These are phyloP conservation scores for Spatula clypeata DNA, from an alignment of 2,797 vertebrate genomes.

Conservation along the genomic window DNA sequence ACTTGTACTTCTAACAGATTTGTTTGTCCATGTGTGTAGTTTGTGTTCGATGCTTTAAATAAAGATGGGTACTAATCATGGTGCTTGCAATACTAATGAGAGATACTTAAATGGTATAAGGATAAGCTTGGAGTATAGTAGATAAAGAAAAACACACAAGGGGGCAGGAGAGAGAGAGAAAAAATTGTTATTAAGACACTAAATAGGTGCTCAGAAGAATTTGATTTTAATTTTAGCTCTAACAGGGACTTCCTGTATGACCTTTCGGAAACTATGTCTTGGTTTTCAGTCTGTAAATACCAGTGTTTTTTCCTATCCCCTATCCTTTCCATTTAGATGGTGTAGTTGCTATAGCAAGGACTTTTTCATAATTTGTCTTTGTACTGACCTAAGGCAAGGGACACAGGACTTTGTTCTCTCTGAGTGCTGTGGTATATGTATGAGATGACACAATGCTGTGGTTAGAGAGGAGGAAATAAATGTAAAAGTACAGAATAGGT, in stretches of 20 bases:
- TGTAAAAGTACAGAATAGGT: neutral
- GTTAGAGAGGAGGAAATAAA: neutral
- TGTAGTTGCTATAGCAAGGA: neutral
- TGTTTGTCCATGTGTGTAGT: neutral
- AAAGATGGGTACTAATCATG: neutral
- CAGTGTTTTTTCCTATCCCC: neutral
- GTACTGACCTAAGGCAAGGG: neutral
- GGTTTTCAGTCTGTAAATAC: neutral
- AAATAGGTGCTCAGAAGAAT: neutral
- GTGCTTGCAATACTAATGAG: neutral
- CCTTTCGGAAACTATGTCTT: neutral
- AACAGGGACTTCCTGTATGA: neutral
- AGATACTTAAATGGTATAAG: neutral
- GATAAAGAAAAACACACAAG: neutral
- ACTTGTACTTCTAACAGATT: rapidly evolving
- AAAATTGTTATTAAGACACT: neutral
- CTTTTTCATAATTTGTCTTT: neutral
- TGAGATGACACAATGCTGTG: neutral
- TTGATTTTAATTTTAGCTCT: conserved; percentile 28
- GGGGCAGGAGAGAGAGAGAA: neutral
- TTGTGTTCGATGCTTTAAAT: neutral
- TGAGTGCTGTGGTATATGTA: neutral
- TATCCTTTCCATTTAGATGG: neutral
- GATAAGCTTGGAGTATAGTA: neutral
- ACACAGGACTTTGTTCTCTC: neutral